phyloP scores from a whole-genome alignment of 2,888 invertebrate species.

The Heterodera filipjevi region DNA sequence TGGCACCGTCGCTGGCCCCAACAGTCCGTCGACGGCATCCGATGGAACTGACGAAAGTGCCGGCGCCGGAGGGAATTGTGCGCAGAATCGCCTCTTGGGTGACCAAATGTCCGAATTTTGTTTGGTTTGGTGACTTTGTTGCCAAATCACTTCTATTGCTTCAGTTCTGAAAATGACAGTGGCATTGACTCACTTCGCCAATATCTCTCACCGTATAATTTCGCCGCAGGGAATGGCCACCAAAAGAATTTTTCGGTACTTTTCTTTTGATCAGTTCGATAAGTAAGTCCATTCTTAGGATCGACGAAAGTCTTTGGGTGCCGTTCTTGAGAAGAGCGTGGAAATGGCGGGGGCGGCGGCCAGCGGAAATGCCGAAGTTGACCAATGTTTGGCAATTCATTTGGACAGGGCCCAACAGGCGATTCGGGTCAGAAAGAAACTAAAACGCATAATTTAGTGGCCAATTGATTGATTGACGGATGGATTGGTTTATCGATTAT shows the following conservation, averaged over 20 bases:
- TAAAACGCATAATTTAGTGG: too few relatives aligned
- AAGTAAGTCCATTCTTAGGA: constrained; percentile 44
- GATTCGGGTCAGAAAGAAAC: constrained; percentile 44
- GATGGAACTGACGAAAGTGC: constrained; percentile 59
- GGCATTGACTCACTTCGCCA: constrained; percentile 62
- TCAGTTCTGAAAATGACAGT: constrained; percentile 60
- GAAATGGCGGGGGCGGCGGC: constrained; percentile 35
- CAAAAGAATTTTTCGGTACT: constrained; percentile 4
- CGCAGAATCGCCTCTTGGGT: not conserved
- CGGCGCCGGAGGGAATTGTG: not conserved
- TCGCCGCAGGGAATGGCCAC: not conserved
- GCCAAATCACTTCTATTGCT: constrained; percentile 19
- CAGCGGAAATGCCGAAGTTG: constrained; percentile 55
- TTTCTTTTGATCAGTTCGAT: not conserved
- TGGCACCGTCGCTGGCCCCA: constrained; percentile 17
- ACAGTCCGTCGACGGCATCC: constrained; percentile 44
- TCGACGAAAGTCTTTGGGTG: constrained; percentile 56
- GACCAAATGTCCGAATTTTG: not conserved
- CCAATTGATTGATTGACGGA: too few relatives aligned
- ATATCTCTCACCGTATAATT: constrained; percentile 53
- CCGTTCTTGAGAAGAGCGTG: constrained; percentile 44
- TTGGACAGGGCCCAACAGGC: constrained; percentile 46
- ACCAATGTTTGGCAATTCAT: constrained; percentile 58
- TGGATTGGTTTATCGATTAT: too few relatives aligned
- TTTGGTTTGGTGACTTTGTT: not conserved